Conservation (phyloP, 2,888 invertebrate genomes). For the Trichogramma evanescens region DNA sequence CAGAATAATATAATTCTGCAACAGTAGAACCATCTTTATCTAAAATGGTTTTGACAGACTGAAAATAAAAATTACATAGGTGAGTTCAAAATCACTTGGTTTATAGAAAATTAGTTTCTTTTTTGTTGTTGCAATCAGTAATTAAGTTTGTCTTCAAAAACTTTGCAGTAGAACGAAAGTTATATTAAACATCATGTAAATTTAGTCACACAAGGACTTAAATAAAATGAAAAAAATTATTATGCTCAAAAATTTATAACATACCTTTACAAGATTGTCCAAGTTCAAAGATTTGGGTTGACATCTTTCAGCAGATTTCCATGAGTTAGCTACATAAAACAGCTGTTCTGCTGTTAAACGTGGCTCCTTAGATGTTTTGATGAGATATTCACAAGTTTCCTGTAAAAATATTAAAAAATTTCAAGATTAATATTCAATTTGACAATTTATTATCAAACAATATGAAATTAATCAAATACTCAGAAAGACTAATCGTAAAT, state of each 20-base stretch:
- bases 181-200: slow-evolving; percentile 11
- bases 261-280: slow-evolving; percentile 47
- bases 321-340: slow-evolving; percentile 62
- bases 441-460: neutral
- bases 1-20: slow-evolving; percentile 68
- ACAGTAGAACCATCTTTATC: slow-evolving; percentile 62
- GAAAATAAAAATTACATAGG: slow-evolving; percentile 12
- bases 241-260: neutral
- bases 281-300: slow-evolving; percentile 51
- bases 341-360: slow-evolving; percentile 46
- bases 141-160: slow-evolving; percentile 29
- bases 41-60: slow-evolving; percentile 52
- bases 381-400: slow-evolving; percentile 48
- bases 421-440: neutral
- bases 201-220: neutral
- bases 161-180: slow-evolving; percentile 41
- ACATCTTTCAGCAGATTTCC: slow-evolving; percentile 55
- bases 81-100: slow-evolving; percentile 4
- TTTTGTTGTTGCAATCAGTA: slow-evolving; percentile 7
- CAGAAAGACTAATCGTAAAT: slow-evolving; percentile 45
- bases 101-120: neutral
- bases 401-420: slow-evolving; percentile 27
- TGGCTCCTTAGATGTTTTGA: slow-evolving; percentile 41
- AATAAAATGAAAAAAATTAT: neutral
- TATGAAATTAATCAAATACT: slow-evolving; percentile 14